Conservation (phyloP, 2,797 vertebrate species). For the Menidia menidia region DNA sequence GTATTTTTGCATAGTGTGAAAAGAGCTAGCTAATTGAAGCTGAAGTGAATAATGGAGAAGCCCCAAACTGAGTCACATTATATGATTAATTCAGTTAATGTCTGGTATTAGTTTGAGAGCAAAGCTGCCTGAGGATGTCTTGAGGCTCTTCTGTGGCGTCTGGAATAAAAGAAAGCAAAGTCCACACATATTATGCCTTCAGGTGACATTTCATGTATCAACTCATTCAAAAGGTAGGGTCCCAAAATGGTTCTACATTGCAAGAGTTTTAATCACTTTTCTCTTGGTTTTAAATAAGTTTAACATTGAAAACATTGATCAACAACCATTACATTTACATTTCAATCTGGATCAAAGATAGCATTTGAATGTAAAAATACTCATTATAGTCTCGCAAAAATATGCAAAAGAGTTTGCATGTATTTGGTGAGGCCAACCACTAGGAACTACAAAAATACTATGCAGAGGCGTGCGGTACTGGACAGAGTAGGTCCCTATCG, state of each 20-base stretch:
- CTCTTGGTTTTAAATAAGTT: background rate
- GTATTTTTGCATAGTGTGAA: background rate
- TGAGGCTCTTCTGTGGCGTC: background rate
- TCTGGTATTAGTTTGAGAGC: background rate
- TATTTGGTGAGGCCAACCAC: no score
- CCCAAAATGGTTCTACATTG: background rate
- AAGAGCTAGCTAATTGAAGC: background rate
- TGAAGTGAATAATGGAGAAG: background rate
- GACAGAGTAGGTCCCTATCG: no score
- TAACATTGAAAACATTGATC: background rate
- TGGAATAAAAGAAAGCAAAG: background rate
- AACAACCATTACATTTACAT: background rate
- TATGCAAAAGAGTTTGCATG: no score
- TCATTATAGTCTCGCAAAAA: no score
- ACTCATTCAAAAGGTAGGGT: no score
- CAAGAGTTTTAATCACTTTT: background rate
- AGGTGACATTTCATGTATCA: background rate
- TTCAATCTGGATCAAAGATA: no score
- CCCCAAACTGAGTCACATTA: background rate
- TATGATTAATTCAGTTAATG: slow-evolving; percentile 1
- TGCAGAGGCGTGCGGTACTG: no score
- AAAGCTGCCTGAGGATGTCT: background rate
- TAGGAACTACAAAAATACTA: no score
- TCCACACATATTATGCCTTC: background rate
- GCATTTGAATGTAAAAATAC: no score